Conservation (phyloP, 2,797 vertebrate species). For the Psittacula derbiana region DNA sequence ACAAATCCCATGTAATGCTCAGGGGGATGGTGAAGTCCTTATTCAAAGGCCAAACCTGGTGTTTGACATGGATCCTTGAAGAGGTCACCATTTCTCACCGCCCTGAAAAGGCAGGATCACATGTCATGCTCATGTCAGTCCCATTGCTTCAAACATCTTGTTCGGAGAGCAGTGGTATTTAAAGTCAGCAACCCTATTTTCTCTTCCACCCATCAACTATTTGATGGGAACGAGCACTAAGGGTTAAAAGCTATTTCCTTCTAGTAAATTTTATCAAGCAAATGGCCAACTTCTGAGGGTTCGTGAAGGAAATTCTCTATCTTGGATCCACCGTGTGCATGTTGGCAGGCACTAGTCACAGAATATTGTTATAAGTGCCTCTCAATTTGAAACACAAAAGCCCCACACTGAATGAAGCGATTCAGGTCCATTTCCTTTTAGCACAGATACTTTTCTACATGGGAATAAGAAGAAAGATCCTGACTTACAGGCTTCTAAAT, state of each 20-base stretch:
- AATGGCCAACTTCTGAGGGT: not conserved
- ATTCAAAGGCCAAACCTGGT: not conserved
- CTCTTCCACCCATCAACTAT: rapidly evolving
- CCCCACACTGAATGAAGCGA: not conserved
- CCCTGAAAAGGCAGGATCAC: not conserved
- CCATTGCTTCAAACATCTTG: not conserved
- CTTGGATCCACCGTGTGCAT: not conserved
- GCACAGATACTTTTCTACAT: not conserved
- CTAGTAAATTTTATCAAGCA: not conserved
- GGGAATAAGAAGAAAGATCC: not conserved
- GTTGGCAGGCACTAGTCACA: not conserved
- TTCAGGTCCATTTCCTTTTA: not conserved
- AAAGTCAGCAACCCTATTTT: not conserved
- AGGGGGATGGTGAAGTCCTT: not conserved
- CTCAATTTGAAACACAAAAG: not conserved
- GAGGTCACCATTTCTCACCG: not conserved
- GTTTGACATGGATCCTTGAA: not conserved
- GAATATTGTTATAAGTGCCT: not conserved
- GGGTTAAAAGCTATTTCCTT: not conserved
- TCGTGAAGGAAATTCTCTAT: not conserved
- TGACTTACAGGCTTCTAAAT: not conserved
- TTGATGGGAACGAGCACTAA: not conserved
- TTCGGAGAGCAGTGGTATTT: not conserved
- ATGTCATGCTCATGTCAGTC: not conserved
- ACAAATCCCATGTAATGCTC: not conserved